Evolutionary conservation across 1,140 invertebrate species (phyloP).

Genomic region (Tetragnatha versicolor): DNA sequence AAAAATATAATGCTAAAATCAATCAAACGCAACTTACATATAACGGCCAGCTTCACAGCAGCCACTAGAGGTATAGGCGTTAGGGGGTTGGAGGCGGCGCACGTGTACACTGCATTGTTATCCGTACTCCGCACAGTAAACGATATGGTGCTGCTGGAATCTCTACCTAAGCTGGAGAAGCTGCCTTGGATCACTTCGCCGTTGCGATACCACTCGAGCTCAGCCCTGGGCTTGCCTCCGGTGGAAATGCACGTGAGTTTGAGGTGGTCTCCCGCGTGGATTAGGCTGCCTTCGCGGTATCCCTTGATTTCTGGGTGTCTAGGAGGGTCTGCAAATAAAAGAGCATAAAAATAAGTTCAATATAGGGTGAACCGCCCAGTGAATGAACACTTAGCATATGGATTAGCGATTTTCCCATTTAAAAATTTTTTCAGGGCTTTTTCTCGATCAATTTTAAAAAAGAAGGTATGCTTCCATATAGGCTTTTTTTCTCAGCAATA

Average conservation of each 20-base stretch:
- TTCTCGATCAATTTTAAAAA: too few species aligned
- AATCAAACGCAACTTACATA: conserved; percentile 15
- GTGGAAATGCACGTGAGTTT: conserved; percentile 88
- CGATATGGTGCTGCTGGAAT: conserved; percentile 83
- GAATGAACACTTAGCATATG: too few species aligned
- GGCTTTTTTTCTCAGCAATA: too few species aligned
- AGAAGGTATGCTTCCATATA: too few species aligned
- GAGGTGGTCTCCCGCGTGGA: conserved; percentile 83
- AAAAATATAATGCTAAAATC: not conserved
- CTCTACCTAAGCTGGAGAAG: conserved; percentile 79
- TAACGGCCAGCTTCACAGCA: conserved; percentile 68
- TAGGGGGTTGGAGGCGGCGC: conserved; percentile 90
- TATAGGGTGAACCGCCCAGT: too few species aligned
- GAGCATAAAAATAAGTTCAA: too few species aligned
- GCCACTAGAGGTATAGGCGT: conserved; percentile 80
- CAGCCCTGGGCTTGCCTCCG: conserved; percentile 85
- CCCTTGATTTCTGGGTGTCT: conserved; percentile 86
- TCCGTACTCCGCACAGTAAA: conserved; percentile 86
- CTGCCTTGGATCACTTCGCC: conserved; percentile 71
- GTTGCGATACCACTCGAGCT: conserved; percentile 57
- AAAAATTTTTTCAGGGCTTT: too few species aligned
- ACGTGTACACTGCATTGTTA: conserved; percentile 90
- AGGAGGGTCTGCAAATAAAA: conserved; percentile 79
- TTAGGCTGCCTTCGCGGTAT: conserved; percentile 78
- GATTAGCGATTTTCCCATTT: too few species aligned